phyloP scores from a whole-genome alignment of 1,140 invertebrate species.

The Hypothenemus hampei region DNA sequence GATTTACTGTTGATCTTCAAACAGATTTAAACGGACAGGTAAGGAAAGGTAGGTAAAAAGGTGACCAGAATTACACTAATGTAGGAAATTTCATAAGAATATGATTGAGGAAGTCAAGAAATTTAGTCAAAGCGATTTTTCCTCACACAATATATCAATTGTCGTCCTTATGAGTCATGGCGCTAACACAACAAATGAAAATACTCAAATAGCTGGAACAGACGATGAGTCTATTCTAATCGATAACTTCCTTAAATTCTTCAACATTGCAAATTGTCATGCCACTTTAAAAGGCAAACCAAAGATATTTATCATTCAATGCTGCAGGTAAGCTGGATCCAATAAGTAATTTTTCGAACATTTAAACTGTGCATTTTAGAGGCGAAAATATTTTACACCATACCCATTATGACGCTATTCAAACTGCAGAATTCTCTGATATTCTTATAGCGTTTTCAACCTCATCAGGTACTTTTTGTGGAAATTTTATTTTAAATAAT shows the following conservation, averaged over 20 bases:
- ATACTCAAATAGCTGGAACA: conserved; percentile 43
- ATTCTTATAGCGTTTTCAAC: conserved; percentile 33
- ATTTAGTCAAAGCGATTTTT: conserved; percentile 20
- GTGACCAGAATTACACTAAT: background rate
- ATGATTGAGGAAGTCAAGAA: conserved; percentile 20
- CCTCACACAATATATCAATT: conserved; percentile 51
- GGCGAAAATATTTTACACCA: conserved; percentile 5
- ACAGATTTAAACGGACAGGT: conserved; percentile 19
- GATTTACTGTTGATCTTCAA: conserved; percentile 47
- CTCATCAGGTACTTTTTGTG: conserved; percentile 26
- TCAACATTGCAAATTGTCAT: conserved; percentile 57
- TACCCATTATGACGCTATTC: conserved; percentile 8
- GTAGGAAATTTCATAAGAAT: background rate
- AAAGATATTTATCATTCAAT: conserved; percentile 74
- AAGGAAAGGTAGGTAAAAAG: background rate
- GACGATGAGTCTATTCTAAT: conserved; percentile 48
- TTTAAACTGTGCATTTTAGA: no score
- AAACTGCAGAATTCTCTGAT: conserved; percentile 22
- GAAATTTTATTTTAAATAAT: background rate
- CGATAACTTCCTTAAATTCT: conserved; percentile 53
- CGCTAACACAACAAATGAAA: conserved; percentile 22
- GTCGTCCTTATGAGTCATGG: conserved; percentile 59
- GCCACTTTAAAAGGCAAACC: conserved; percentile 58
- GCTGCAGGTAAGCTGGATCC: conserved; percentile 25
- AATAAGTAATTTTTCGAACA: background rate